A percentile compares a stretch with the other conserved stretches of the same genome.
Evolutionary conservation across 2,888 invertebrate species (phyloP).

Genomic region (Margaritifera margaritifera): DNA sequence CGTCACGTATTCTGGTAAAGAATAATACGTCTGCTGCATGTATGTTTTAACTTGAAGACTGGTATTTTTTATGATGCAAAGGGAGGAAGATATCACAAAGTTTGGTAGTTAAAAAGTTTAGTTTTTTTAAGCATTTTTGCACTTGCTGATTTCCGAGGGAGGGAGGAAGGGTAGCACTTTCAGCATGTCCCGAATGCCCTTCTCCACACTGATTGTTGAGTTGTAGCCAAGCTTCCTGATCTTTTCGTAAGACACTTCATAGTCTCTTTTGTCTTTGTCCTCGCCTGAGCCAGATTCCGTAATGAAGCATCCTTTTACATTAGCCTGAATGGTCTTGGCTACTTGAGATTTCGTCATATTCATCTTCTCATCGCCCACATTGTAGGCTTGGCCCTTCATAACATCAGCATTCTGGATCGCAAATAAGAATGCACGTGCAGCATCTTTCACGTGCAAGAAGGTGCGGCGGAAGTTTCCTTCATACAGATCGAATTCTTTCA

Average conservation of each 20-base stretch:
- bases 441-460: constrained; percentile 70
- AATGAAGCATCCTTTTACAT: constrained; percentile 62
- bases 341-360: constrained; percentile 70
- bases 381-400: constrained; percentile 69
- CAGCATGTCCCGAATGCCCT: constrained; percentile 66
- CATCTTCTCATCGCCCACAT: constrained; percentile 71
- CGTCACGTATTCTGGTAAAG: no score
- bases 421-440: constrained; percentile 69
- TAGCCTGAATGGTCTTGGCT: constrained; percentile 61
- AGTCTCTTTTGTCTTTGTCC: constrained; percentile 72
- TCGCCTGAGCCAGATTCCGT: constrained; percentile 60
- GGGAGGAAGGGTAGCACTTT: constrained; percentile 63
- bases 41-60: no score
- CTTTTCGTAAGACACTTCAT: constrained; percentile 70
- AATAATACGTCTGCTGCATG: no score
- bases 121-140: constrained; percentile 37
- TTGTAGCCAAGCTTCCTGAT: constrained; percentile 66
- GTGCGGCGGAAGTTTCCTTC: constrained; percentile 70
- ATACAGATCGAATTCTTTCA: constrained; percentile 67
- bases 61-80: no score
- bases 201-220: constrained; percentile 64
- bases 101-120: no score
- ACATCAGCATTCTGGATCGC: constrained; percentile 62
- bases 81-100: no score
- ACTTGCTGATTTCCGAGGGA: constrained; percentile 39